Conservation (phyloP, 1,140 invertebrate species). For the Spodoptera frugiperda region DNA sequence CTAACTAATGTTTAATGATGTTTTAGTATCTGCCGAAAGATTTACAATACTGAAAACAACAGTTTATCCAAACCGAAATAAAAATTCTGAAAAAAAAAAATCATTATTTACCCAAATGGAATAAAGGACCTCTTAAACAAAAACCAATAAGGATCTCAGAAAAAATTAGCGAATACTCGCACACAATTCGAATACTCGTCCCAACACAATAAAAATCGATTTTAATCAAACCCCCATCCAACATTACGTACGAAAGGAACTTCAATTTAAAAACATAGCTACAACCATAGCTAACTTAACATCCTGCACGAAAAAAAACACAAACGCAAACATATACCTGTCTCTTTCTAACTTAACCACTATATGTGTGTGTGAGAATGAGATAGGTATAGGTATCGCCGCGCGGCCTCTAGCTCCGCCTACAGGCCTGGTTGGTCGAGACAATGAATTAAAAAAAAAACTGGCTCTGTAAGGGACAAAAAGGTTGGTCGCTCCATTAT, state of each 20-base stretch:
- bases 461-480: conserved; percentile 58
- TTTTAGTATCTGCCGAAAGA: too few species aligned
- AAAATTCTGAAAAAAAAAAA: too few species aligned
- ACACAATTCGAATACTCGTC: too few species aligned
- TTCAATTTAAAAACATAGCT: conserved; percentile 13
- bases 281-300: conserved; percentile 1
- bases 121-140: too few species aligned
- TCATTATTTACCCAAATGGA: too few species aligned
- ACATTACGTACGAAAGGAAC: not conserved
- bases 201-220: too few species aligned
- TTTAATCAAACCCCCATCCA: too few species aligned
- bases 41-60: too few species aligned
- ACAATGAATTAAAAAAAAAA: conserved; percentile 62
- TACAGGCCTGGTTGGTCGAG: conserved; percentile 61
- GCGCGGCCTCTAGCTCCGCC: conserved; percentile 51
- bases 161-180: too few species aligned
- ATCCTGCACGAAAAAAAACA: conserved; percentile 31
- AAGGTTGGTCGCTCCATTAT: conserved; percentile 52
- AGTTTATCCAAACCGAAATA: too few species aligned
- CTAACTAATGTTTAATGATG: too few species aligned
- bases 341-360: conserved; percentile 50
- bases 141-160: too few species aligned
- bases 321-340: conserved; percentile 26
- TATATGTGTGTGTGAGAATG: conserved; percentile 39
- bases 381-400: conserved; percentile 46